Evolutionary conservation across 2,113 vertebrate species (phyloP).

Genomic region (Phyllostomus discolor): DNA sequence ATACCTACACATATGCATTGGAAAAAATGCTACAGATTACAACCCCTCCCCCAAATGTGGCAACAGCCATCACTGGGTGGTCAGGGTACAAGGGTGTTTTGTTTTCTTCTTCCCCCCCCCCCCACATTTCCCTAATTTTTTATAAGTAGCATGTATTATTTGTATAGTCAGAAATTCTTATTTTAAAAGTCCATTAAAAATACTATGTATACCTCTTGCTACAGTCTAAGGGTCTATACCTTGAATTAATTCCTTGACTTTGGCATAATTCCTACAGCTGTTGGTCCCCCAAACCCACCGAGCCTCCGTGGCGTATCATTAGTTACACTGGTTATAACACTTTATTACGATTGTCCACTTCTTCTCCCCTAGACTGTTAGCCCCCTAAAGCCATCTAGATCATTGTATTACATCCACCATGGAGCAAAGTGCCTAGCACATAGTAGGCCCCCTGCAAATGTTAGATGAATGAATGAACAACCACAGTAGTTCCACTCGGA

Average conservation of each 20-base stretch:
- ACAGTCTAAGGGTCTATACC: background rate
- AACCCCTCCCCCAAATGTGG: background rate
- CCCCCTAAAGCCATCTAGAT: background rate
- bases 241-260: background rate
- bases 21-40: background rate
- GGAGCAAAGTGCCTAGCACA: background rate
- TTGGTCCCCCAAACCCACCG: background rate
- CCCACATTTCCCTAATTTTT: background rate
- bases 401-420: background rate
- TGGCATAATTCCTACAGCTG: background rate
- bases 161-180: background rate
- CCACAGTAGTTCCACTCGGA: background rate
- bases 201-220: background rate
- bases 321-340: background rate
- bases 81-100: background rate
- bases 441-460: background rate
- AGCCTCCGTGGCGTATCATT: background rate
- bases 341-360: background rate
- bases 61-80: background rate
- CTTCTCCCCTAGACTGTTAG: background rate
- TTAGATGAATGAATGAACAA: background rate
- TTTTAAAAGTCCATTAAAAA: background rate
- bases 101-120: background rate
- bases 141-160: background rate
- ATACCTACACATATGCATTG: background rate